These are phyloP conservation scores for Haliclystus octoradiatus DNA, from an alignment of 30 jellyfish, hydroid and myxozoan genomes.

Conservation along the genomic window DNA sequence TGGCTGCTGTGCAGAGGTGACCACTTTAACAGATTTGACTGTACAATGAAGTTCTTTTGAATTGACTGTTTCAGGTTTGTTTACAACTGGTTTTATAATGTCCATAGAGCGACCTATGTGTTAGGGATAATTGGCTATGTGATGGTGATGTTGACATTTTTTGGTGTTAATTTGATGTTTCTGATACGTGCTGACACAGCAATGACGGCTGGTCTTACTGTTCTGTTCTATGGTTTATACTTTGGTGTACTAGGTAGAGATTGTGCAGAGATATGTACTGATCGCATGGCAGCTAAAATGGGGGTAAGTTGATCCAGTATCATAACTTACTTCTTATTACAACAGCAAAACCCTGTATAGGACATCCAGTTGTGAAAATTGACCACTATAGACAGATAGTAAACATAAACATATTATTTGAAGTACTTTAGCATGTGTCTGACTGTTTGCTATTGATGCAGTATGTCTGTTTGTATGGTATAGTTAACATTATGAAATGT, in stretches of 20 bases:
- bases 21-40: too few relatives aligned
- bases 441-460: too few relatives aligned
- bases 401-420: too few relatives aligned
- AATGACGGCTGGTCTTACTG: constrained; percentile 83
- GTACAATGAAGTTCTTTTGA: neutral
- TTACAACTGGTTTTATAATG: constrained; percentile 86
- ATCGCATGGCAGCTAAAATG: constrained; percentile 88
- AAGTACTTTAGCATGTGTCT: too few relatives aligned
- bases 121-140: constrained; percentile 70
- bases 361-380: too few relatives aligned
- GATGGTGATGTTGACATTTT: constrained; percentile 76
- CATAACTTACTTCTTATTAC: too few relatives aligned
- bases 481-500: too few relatives aligned
- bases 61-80: constrained; percentile 28
- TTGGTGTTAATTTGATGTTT: constrained; percentile 69
- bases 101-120: constrained; percentile 76
- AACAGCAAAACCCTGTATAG: too few relatives aligned
- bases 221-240: constrained; percentile 80
- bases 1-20: too few relatives aligned
- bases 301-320: constrained; percentile 66
- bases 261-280: constrained; percentile 83
- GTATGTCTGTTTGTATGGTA: too few relatives aligned
- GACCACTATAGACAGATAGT: too few relatives aligned
- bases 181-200: constrained; percentile 67
- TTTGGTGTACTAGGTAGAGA: constrained; percentile 94